Evolutionary conservation across 1,140 invertebrate species (phyloP).

Genomic region (Capitella teleta): DNA sequence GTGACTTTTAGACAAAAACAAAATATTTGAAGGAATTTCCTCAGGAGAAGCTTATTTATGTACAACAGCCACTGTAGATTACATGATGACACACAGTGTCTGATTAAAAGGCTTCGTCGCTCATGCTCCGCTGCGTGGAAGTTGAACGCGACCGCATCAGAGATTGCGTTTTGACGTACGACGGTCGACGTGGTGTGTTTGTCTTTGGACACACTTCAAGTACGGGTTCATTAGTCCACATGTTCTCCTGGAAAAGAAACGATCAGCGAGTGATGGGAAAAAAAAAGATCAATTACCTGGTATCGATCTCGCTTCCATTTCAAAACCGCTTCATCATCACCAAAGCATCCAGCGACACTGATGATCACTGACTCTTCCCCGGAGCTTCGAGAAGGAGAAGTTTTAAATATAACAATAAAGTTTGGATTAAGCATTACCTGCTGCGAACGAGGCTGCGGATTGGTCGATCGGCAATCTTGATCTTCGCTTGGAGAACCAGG

Average conservation of each 20-base stretch:
- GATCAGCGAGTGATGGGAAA: constrained; percentile 30
- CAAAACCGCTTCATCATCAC: constrained; percentile 46
- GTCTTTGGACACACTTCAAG: constrained; percentile 39
- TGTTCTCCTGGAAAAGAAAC: constrained; percentile 1
- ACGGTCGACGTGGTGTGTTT: constrained; percentile 28
- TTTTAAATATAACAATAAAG: too few relatives aligned
- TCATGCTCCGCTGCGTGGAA: too few relatives aligned
- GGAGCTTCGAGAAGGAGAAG: constrained; percentile 22
- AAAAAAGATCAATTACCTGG: background rate
- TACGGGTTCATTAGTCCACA: constrained; percentile 49
- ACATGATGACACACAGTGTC: too few relatives aligned
- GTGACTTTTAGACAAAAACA: too few relatives aligned
- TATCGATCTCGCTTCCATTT: constrained; percentile 35
- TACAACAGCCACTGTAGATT: too few relatives aligned
- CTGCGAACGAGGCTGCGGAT: constrained; percentile 41
- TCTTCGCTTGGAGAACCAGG: constrained; percentile 25
- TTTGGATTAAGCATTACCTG: constrained; percentile 24
- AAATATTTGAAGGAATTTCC: too few relatives aligned
- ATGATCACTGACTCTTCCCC: constrained; percentile 38
- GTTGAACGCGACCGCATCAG: constrained; percentile 13
- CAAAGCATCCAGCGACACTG: constrained; percentile 45
- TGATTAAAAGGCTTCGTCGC: too few relatives aligned
- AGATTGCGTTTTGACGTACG: constrained; percentile 20
- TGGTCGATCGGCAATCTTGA: constrained; percentile 45
- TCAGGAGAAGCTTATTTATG: too few relatives aligned